These are phyloP conservation scores for Portunus trituberculatus DNA, from an alignment of 1,140 invertebrate species.

Conservation along the genomic window DNA sequence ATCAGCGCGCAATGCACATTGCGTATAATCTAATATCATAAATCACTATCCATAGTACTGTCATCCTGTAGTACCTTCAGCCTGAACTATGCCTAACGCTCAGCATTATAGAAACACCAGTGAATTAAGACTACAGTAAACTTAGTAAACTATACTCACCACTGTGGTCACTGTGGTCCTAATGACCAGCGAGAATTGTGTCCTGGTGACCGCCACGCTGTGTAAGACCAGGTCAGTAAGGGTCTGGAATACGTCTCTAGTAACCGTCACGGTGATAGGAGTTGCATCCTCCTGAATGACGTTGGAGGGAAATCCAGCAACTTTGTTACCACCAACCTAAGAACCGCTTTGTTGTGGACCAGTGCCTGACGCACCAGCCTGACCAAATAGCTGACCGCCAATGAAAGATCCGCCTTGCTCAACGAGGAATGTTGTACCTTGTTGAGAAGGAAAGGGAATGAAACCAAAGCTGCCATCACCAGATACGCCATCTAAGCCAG, in stretches of 20 bases:
- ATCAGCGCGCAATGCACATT: too few species aligned
- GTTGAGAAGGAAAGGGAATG: neutral
- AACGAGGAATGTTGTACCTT: neutral
- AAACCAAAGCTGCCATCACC: too few species aligned
- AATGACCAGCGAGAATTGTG: neutral
- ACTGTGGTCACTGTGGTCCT: neutral
- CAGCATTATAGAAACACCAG: neutral
- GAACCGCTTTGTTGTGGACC: neutral
- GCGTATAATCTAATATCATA: too few species aligned
- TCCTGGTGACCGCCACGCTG: slow-evolving; percentile 36
- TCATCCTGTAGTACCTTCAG: too few species aligned
- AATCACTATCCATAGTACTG: too few species aligned
- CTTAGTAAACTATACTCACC: neutral
- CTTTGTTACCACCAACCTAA: neutral
- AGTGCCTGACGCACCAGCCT: neutral
- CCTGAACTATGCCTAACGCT: neutral
- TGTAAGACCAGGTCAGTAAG: slow-evolving; percentile 53
- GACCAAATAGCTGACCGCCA: neutral
- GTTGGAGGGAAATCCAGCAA: neutral
- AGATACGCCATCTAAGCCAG: too few species aligned
- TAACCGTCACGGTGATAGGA: slow-evolving; percentile 49
- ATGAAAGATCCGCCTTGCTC: neutral
- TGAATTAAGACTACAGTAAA: too few species aligned
- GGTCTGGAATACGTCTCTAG: slow-evolving; percentile 34
- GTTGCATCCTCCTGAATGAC: neutral